Percentiles rank a stretch among this genome's conserved stretches.
Conservation (phyloP, 2,888 invertebrate genomes). For the Meteorus cinctellus region DNA sequence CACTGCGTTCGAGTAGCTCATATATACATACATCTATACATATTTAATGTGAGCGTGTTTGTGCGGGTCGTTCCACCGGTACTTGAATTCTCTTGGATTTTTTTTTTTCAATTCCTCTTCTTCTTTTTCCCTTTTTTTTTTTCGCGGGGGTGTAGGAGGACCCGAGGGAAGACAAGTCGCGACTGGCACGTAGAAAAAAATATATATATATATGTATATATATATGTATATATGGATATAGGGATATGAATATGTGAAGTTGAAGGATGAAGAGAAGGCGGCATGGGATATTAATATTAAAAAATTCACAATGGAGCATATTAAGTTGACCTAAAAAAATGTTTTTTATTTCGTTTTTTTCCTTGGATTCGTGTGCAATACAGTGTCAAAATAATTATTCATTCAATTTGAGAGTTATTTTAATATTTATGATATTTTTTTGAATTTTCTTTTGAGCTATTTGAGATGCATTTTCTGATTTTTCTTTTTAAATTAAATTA, state of each 20-base stretch:
- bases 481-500: neutral
- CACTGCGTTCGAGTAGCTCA: slow-evolving; percentile 4
- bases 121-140: slow-evolving; percentile 32
- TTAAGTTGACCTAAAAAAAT: slow-evolving; percentile 66
- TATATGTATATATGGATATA: neutral
- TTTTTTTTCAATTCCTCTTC: slow-evolving; percentile 51
- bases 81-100: slow-evolving; percentile 61
- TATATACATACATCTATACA: slow-evolving; percentile 15
- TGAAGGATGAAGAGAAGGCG: slow-evolving; percentile 48
- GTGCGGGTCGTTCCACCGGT: slow-evolving; percentile 63
- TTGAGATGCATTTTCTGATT: slow-evolving; percentile 20
- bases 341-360: slow-evolving; percentile 43
- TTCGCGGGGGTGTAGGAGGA: slow-evolving; percentile 43
- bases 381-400: slow-evolving; percentile 37
- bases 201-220: slow-evolving; percentile 45
- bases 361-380: neutral
- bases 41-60: slow-evolving; percentile 40
- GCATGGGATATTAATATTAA: slow-evolving; percentile 58
- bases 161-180: slow-evolving; percentile 32
- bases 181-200: slow-evolving; percentile 49
- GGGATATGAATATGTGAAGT: slow-evolving; percentile 45
- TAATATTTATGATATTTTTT: slow-evolving; percentile 32
- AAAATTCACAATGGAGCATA: slow-evolving; percentile 66
- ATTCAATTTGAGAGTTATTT: slow-evolving; percentile 20
- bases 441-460: no score